Base-by-base conservation (phyloP, 2,797 vertebrate genomes). In the Cryptoblepharus egeriae region DNA sequence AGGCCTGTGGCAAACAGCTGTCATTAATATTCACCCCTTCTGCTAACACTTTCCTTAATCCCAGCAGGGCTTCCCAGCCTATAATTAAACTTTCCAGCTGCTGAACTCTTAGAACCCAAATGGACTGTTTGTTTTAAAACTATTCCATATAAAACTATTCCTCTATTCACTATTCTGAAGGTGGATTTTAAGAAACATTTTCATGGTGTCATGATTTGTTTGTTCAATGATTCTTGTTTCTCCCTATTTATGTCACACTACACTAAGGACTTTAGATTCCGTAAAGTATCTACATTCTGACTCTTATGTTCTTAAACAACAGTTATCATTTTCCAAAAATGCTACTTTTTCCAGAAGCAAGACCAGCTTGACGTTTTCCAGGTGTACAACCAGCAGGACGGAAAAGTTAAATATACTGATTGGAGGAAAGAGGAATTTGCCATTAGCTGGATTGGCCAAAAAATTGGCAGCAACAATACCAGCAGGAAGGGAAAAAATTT, bases 81-180 rank as follows among this genome's bases (percentile, higher is more conserved):
- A 95, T 96, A 96, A 96, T 96, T 96, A 95, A 93, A 93, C 92
- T 91, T 93, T 90, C 92, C 95, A 96, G 94, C 95, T 96, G 95
- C 91, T 65, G 15, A 86, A 63, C 85, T 90, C 20, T 1, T 79
- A 91, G 79, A 81, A 69, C 87, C 55, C 80, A 83, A 35, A 82
- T 71, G 79, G 77, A 88, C 79, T 20, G 73, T 85, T 86, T 87
- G 71, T 65, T 79, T 92, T 85, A 79, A 55, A 16, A 79, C 45
- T 16, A 79, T 84, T 81, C 83, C 58, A 82, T 89, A 80, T 79
- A 91, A 92, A 79, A 61, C 61, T n/a, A n/a, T n/a, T n/a, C n/a
- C n/a, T 69, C 60, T 90, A 82, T 75, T 87, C 85, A 42, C 52
- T 57, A 39, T 80, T 89, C 89, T 64, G 58, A 90, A 85, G 81